phyloP scores from a whole-genome alignment of 2,888 invertebrate species.

The Hirtodrosophila cameraria region DNA sequence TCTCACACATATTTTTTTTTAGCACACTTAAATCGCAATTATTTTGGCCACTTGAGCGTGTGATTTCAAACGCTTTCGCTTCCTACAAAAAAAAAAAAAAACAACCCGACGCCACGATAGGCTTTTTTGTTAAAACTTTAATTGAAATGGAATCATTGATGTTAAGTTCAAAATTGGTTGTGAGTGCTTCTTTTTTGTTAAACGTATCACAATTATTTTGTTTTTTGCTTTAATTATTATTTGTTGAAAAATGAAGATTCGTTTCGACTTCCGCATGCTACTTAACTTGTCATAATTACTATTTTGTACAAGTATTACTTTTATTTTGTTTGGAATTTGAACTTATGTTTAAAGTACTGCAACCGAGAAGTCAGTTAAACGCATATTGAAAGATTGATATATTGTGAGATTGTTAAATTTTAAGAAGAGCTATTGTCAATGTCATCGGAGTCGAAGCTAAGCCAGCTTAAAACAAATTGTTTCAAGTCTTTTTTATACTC shows the following conservation, averaged over 20 bases:
- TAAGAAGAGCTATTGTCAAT: constrained; percentile 48
- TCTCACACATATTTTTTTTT: constrained; percentile 40
- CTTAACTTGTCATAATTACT: constrained; percentile 16
- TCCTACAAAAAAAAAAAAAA: constrained; percentile 29
- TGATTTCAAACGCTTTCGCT: constrained; percentile 71
- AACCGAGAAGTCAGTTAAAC: not conserved
- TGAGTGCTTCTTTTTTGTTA: constrained; percentile 11
- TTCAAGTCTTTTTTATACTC: too few species aligned
- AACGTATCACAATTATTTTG: constrained; percentile 2
- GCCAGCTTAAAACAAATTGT: constrained; percentile 13
- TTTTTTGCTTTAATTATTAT: constrained; percentile 14
- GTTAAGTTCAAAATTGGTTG: constrained; percentile 14
- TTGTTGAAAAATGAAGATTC: constrained; percentile 15
- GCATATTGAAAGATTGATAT: constrained; percentile 5
- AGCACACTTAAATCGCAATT: constrained; percentile 42
- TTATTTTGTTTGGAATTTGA: constrained; percentile 9
- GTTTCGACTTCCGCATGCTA: constrained; percentile 46
- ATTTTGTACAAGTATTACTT: constrained; percentile 20
- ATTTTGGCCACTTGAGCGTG: constrained; percentile 60
- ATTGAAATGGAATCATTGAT: constrained; percentile 51
- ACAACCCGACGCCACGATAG: constrained; percentile 26
- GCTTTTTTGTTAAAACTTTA: constrained; percentile 36
- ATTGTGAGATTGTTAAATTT: constrained; percentile 13
- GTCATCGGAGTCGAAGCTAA: constrained; percentile 36
- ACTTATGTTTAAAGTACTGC: constrained; percentile 20